Evolutionary conservation across 1,140 invertebrate species (phyloP).

Genomic region (Eurosta solidaginis): DNA sequence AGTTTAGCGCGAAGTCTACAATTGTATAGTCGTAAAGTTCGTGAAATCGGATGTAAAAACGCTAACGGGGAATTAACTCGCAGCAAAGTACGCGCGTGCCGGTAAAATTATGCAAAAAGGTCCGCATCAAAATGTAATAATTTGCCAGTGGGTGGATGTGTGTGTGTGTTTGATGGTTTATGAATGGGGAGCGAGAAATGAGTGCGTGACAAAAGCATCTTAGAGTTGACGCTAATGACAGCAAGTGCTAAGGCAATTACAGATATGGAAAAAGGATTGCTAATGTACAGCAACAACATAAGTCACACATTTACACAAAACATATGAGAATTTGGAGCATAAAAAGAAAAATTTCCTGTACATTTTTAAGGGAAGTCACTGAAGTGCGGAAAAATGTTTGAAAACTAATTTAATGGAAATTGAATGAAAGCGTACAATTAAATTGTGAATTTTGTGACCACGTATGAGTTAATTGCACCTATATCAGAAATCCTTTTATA

Average conservation of each 20-base stretch:
- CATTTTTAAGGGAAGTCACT: too few species aligned
- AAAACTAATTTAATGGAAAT: too few species aligned
- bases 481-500: too few species aligned
- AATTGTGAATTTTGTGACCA: too few species aligned
- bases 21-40: not conserved
- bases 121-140: not conserved
- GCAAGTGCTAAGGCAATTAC: slow-evolving; percentile 14
- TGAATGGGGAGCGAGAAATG: not conserved
- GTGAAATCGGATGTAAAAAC: not conserved
- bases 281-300: not conserved
- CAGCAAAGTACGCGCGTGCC: not conserved
- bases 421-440: too few species aligned
- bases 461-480: too few species aligned
- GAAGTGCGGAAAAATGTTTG: too few species aligned
- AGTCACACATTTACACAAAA: not conserved
- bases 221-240: slow-evolving; percentile 11
- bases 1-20: slow-evolving; percentile 7
- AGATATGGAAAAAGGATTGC: not conserved
- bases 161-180: not conserved
- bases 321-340: not conserved
- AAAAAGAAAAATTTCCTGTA: too few species aligned
- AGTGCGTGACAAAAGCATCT: slow-evolving; percentile 22
- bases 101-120: not conserved
- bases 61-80: not conserved
- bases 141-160: not conserved